These are phyloP conservation scores for Lycocorax pyrrhopterus DNA, from an alignment of 2,113 vertebrate genomes.

Conservation along the genomic window DNA sequence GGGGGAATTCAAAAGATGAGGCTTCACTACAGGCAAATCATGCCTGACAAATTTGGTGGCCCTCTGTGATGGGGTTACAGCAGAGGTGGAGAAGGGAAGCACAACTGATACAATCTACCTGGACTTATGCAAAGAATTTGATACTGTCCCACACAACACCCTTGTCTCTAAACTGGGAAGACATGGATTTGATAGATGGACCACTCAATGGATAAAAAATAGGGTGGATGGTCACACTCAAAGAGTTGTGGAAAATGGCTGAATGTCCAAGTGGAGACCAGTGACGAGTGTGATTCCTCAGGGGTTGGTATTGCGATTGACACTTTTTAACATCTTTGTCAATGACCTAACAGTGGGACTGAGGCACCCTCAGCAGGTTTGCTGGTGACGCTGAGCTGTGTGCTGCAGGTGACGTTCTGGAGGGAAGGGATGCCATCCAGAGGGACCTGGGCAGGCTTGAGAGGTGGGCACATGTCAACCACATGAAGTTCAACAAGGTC, in stretches of 20 bases:
- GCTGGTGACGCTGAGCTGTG: not conserved
- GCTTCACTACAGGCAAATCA: not conserved
- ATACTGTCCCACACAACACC: not conserved
- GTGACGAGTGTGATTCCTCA: not conserved
- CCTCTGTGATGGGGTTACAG: not conserved
- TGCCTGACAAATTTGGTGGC: not conserved
- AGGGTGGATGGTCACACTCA: not conserved
- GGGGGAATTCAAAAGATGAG: not conserved
- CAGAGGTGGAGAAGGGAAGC: not conserved
- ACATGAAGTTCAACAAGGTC: not conserved
- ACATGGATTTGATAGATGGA: not conserved
- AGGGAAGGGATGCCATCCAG: not conserved
- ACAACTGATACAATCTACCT: not conserved
- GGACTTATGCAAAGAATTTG: not conserved
- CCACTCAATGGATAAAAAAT: not conserved
- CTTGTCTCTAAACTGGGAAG: not conserved
- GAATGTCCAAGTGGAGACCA: not conserved
- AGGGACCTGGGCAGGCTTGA: not conserved
- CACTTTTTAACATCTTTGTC: not conserved
- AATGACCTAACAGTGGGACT: fast-evolving
- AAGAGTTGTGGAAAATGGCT: not conserved
- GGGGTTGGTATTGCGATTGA: not conserved
- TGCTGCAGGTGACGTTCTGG: not conserved
- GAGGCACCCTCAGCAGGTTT: not conserved
- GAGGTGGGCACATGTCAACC: not conserved